Evolutionary conservation across 2,797 vertebrate species (phyloP).

Genomic region (Tenualosa ilisha): DNA sequence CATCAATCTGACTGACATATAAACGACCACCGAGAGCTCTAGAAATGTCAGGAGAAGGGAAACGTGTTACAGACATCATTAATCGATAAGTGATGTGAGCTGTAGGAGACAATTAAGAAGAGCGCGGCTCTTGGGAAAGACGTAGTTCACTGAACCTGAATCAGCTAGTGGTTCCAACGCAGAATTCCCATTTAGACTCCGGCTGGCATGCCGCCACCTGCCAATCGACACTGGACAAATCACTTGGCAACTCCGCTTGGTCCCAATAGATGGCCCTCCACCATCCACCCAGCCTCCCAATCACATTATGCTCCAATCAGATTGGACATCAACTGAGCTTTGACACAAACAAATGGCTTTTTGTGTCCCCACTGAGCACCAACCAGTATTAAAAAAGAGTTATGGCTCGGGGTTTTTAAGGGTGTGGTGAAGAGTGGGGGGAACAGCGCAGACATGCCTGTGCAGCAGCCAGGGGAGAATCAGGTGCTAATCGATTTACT

Average conservation of each 20-base stretch:
- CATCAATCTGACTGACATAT: no score
- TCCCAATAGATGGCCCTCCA: not conserved
- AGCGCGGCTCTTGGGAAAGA: not conserved
- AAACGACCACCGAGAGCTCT: not conserved
- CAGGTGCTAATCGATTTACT: not conserved
- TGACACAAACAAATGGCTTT: not conserved
- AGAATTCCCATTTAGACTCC: not conserved
- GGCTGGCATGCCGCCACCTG: not conserved
- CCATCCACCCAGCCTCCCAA: not conserved
- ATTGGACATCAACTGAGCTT: conserved; percentile 14
- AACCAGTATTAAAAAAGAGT: not conserved
- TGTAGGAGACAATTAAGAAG: not conserved
- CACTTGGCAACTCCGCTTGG: not conserved
- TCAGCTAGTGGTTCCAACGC: not conserved
- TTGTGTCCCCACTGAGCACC: not conserved
- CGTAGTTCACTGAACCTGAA: not conserved
- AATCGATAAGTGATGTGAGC: not conserved
- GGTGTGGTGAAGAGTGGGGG: not conserved
- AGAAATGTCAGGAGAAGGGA: not conserved
- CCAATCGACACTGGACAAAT: not conserved
- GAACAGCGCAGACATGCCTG: not conserved
- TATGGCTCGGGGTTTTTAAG: not conserved
- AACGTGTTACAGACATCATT: not conserved
- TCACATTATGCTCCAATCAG: not conserved
- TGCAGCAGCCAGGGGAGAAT: not conserved